Percentiles rank a stretch among this genome's conserved stretches.
Conservation (phyloP, 2,797 vertebrate species). For the Botia almorhae region DNA sequence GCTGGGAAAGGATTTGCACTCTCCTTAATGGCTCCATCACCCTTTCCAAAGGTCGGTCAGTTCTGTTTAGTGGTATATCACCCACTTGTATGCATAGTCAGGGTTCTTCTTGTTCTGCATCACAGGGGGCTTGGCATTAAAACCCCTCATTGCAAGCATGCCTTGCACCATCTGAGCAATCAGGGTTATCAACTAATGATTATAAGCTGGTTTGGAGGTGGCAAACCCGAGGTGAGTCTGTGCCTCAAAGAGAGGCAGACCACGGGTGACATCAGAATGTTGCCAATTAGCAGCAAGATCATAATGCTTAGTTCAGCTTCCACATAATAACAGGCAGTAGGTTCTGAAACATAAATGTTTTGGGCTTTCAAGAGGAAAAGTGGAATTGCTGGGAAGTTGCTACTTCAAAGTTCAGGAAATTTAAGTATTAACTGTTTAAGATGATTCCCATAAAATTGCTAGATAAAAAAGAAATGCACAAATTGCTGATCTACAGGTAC, state of each 20-base stretch:
- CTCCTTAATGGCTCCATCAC: neutral
- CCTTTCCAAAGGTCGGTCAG: slow-evolving; percentile 24
- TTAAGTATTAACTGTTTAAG: neutral
- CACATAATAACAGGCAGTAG: neutral
- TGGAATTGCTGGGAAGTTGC: neutral
- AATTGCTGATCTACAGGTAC: no score
- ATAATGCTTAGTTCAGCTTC: neutral
- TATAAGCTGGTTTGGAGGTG: slow-evolving; percentile 26
- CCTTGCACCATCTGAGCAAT: slow-evolving; percentile 20
- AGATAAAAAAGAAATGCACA: no score
- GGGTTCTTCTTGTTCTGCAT: slow-evolving; percentile 33
- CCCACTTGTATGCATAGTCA: slow-evolving; percentile 7
- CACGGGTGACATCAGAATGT: slow-evolving; percentile 18
- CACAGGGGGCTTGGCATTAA: slow-evolving; percentile 35
- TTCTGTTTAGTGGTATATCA: slow-evolving; percentile 16
- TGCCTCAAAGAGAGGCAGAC: slow-evolving; percentile 39
- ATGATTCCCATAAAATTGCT: no score
- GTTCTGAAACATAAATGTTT: neutral
- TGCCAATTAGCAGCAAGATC: slow-evolving; percentile 38
- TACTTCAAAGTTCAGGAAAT: neutral
- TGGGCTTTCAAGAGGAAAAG: no score
- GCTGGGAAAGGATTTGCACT: neutral
- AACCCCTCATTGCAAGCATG: neutral
- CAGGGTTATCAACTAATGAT: slow-evolving; percentile 1
- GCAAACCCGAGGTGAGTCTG: slow-evolving; percentile 24